Base-by-base conservation (phyloP, 2,888 invertebrate species). In the Agrochola lota region DNA sequence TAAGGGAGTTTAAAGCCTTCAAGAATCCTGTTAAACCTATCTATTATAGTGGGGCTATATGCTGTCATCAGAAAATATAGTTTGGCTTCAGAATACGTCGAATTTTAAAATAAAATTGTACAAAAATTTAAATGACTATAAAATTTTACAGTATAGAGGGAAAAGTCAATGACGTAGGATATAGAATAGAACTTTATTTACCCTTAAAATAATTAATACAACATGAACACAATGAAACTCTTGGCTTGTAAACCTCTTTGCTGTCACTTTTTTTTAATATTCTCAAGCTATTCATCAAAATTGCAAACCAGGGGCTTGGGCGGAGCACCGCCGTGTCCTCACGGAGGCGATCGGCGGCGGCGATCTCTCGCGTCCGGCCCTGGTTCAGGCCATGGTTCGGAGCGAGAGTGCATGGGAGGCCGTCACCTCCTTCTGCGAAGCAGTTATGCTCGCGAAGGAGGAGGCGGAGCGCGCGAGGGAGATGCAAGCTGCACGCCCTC, bases 211-310 rank as follows among this genome's bases (percentile, higher is more conserved):
- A 77, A 84, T 78, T 9, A 43, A 43, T 43, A 43, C 43, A 86
- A 77, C 73, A 71, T 88, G 84, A 89, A 88, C 84, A 87, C 77
- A 88, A 59, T 69, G 49, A 60, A 74, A 74, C 77, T 86, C 84
- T 79, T 79, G 73, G 30, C n/a, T 79, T 74, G 30, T 84, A 71
- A 74, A 76, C 49, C 52, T 74, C 43, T 52, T 35, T 30, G 15
- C 15, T 40, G 12, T 20, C 30, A 49, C 15, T 17, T 64, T 57
- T 52, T n/a, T n/a, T n/a, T n/a, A n/a, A n/a, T 75, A 57, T 73
- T 55, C 71, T 62, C 62, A 62, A 73, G 64, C 20, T 67, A 49
- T 30, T 12, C 3, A 69, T 60, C 5, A 40, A 40, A 17, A 66
- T 23, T 8, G 9, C 20, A 35, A 59, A n/a, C 35, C 35, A 30